Evolutionary conservation across 2,797 vertebrate genomes (phyloP).

Genomic region (Centropyge bicolor): DNA sequence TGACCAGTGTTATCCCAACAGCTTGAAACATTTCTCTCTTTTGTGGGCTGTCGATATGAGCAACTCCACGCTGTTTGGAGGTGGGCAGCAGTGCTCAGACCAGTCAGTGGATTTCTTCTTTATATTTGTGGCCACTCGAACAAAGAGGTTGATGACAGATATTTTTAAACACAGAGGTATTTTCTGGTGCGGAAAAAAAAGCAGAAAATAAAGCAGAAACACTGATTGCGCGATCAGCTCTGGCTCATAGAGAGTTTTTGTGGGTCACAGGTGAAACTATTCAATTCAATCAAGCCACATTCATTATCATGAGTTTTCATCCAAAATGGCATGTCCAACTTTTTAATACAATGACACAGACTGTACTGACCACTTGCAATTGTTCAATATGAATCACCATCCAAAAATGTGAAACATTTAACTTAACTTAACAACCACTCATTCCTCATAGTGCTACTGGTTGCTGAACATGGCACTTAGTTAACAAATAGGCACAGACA

Average conservation of each 20-base stretch:
- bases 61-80: constrained; percentile 1
- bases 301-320: background rate
- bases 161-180: background rate
- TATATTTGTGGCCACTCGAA: background rate
- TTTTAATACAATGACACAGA: background rate
- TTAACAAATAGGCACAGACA: no score
- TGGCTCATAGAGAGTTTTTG: background rate
- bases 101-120: background rate
- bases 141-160: background rate
- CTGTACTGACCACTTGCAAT: background rate
- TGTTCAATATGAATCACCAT: no score
- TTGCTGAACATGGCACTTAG: no score
- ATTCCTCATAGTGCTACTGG: no score
- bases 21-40: constrained; percentile 35
- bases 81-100: constrained; percentile 27
- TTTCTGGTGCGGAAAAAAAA: background rate
- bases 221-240: background rate
- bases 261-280: background rate
- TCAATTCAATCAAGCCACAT: background rate
- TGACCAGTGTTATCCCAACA: constrained; percentile 45
- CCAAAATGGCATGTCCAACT: background rate
- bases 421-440: no score
- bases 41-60: constrained; percentile 10
- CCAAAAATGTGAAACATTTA: no score
- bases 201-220: background rate